Evolutionary conservation across 30 jellyfish, hydroid and myxozoan genomes (phyloP).

Genomic region (Clytia hemisphaerica): DNA sequence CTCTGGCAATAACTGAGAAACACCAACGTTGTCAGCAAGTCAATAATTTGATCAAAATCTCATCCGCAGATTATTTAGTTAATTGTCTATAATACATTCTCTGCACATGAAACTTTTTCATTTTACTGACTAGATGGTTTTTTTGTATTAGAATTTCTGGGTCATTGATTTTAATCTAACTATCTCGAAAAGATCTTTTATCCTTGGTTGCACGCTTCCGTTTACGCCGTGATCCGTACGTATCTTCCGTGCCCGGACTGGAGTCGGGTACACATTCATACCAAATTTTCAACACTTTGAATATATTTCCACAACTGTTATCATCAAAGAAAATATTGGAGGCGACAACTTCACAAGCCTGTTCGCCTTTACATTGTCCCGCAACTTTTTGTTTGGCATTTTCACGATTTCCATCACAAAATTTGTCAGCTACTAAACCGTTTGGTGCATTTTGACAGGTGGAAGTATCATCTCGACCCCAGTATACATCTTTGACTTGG

Average conservation of each 20-base stretch:
- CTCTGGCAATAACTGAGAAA: too few relatives aligned
- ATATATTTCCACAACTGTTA: conserved; percentile 98
- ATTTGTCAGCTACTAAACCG: conserved; percentile 85
- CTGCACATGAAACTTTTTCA: too few relatives aligned
- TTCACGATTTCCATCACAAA: conserved; percentile 91
- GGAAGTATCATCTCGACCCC: conserved; percentile 99
- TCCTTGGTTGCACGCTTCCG: conserved; percentile 95
- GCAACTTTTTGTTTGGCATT: conserved; percentile 74
- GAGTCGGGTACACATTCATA: conserved; percentile 99
- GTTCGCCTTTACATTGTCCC: conserved; percentile 97
- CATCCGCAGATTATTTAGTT: too few relatives aligned
- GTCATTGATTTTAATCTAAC: conserved; percentile 23
- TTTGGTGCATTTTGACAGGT: conserved; percentile 98
- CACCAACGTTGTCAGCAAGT: too few relatives aligned
- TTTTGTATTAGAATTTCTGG: too few relatives aligned
- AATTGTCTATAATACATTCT: too few relatives aligned
- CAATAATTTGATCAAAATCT: too few relatives aligned
- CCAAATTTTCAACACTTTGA: conserved; percentile 91
- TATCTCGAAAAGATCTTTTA: conserved; percentile 95
- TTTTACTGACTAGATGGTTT: too few relatives aligned
- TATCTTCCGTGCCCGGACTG: conserved; percentile 91
- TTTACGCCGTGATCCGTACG: conserved; percentile 96
- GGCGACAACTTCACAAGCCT: conserved; percentile 99
- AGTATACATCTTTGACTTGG: conserved; percentile 68
- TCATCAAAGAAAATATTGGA: conserved; percentile 98